Evolutionary conservation across 2,888 invertebrate genomes (phyloP), one percentile per base, ranked within the genome.

Genomic region (Steinernema carpocapsae): DNA sequence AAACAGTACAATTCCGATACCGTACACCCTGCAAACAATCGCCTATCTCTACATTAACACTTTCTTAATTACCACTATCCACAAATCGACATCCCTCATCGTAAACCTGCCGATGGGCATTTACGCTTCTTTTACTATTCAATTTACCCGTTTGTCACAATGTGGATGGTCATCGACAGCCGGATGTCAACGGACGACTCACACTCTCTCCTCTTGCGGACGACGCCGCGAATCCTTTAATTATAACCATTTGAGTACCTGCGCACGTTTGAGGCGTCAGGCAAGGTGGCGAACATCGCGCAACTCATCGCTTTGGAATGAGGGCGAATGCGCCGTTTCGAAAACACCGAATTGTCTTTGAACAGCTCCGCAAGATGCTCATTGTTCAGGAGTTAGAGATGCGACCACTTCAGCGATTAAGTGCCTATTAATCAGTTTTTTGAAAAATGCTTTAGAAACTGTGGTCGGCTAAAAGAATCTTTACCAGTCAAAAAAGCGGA

Each of bases 191-290:
- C 17, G 29, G 64, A 14, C 52, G 24, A 7, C 32, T 64, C 37
- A 29, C 32, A 29, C 32, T 64, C 32, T 4, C 64, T 52, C 37
- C 37, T 37, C 37, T 37, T 24, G 52, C 52, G 19, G 24, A 19
- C n/a, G n/a, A 4, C 56, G 22, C 24, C 29, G 29, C 37, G 64
- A 64, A 64, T 64, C 29, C 64, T 37, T 32, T 64, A 64, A 64
- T 64, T 64, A 64, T 64, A 64, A 26, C 64, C 64, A 64, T 64
- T 64, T 64, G 64, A 64, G 64, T 64, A 64, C 64, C 64, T 26
- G 64, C 37, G 6, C 48, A 14, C 48, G 19, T 14, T 37, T 14
- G 17, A n/a, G 2, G 48, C 64, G 32, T 48, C 19, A 48, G 19
- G 48, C 48, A 19, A 17, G 4, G 43, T 19, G 29, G 26, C 14